A percentile compares a stretch with the other conserved stretches of the same genome.
phyloP scores from a whole-genome alignment of 2,113 vertebrate genomes.

The Sinocyclocheilus anshuiensis region DNA sequence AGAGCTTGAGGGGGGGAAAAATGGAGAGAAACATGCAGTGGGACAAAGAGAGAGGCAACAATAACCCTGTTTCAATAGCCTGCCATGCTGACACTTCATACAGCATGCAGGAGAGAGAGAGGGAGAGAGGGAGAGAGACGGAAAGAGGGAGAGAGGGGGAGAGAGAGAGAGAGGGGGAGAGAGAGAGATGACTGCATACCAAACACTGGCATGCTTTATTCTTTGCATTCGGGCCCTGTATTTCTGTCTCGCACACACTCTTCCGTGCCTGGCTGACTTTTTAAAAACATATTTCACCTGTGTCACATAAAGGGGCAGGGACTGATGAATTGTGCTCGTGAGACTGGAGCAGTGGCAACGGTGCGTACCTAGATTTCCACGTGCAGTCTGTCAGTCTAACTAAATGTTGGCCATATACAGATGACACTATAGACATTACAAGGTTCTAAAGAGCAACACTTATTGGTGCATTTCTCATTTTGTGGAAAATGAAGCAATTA shows the following conservation, averaged over 20 bases:
- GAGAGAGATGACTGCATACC: slow-evolving; percentile 40
- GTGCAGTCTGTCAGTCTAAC: not conserved
- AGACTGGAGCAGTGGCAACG: not conserved
- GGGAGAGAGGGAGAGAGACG: too few relatives aligned
- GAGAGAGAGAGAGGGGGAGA: not conserved
- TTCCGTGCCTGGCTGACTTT: slow-evolving; percentile 28
- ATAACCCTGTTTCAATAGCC: slow-evolving; percentile 34
- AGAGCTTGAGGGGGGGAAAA: not conserved
- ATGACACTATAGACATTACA: not conserved
- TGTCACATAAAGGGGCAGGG: slow-evolving; percentile 4
- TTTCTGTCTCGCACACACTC: slow-evolving; percentile 32
- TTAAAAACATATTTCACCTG: not conserved
- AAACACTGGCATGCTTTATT: slow-evolving; percentile 38
- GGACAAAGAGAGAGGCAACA: slow-evolving; percentile 28
- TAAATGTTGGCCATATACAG: not conserved
- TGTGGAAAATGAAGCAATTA: not conserved
- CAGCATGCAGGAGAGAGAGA: not conserved
- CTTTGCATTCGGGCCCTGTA: slow-evolving; percentile 47
- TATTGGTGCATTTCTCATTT: not conserved
- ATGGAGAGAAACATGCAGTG: not conserved
- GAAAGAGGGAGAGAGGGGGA: not conserved
- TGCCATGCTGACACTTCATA: slow-evolving; percentile 39
- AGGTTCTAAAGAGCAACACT: not conserved
- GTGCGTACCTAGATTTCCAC: not conserved
- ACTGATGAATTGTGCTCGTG: slow-evolving; percentile 33